phyloP scores from a whole-genome alignment of 2,888 invertebrate species.

The Tipula lateralis region DNA sequence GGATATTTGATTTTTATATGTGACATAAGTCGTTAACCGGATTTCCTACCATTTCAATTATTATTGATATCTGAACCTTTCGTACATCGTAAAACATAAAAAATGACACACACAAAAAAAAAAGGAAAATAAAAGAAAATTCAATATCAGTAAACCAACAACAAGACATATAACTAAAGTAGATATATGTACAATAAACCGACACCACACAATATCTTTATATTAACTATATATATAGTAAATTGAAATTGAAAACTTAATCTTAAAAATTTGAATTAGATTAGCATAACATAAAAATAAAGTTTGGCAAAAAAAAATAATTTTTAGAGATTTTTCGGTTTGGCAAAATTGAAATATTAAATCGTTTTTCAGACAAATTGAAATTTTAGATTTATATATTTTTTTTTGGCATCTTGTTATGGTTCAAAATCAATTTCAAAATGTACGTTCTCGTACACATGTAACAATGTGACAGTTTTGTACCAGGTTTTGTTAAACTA shows the following conservation, averaged over 20 bases:
- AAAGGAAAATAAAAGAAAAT: background rate
- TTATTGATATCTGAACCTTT: constrained; percentile 19
- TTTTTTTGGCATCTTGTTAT: no score
- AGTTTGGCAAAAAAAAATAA: background rate
- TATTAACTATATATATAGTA: background rate
- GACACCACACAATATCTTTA: background rate
- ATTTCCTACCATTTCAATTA: constrained; percentile 24
- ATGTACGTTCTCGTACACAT: no score
- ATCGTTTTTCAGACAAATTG: background rate
- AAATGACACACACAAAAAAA: background rate
- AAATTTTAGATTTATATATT: no score
- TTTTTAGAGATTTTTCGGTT: background rate
- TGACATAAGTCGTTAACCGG: constrained; percentile 24
- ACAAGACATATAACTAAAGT: background rate
- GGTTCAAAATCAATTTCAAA: no score
- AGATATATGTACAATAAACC: background rate
- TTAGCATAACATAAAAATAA: background rate
- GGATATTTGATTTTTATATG: constrained; percentile 24
- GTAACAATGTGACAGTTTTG: no score
- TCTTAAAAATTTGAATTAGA: constrained; percentile 14
- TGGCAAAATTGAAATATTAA: background rate
- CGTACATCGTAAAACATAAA: background rate
- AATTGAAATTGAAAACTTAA: constrained; percentile 6
- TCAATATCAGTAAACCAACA: background rate
- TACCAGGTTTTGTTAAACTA: no score